Evolutionary conservation across 2,113 vertebrate genomes (phyloP), one percentile per base, ranked within the genome.

Genomic region (Puffinus mauretanicus): DNA sequence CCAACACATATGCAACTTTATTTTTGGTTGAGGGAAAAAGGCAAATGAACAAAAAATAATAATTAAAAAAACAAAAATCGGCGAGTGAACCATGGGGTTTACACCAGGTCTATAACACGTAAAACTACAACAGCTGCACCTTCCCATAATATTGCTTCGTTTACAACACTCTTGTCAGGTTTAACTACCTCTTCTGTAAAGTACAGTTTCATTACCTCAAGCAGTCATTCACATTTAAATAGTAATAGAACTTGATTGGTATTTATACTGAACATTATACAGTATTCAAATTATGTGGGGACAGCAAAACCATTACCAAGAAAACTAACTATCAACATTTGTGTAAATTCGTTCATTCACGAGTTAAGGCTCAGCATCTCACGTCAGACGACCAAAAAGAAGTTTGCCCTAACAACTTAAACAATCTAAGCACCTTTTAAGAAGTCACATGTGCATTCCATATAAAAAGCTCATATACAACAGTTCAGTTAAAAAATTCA

Each of bases 1-100:
- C 19, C 14, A 54, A 11, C 9, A 65, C 3, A n/a, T 8, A 34
- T 0, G 2, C 15, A 70, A 61, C 13, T 51, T 67, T 7, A 1
- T 29, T 64, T 84, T 32, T 64, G 16, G 7, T 7, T 42, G 16
- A 10, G 8, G 15, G 9, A 13, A 47, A 57, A 62, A 26, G 14
- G 17, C 17, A 86, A 70, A 40, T 27, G 2, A 70, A 81, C 32
- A 30, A 62, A 17, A 46, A 69, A 24, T 4, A 76, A 9, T 3
- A 20, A 19, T 2, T 13, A 44, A 46, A 18, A 15, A 27, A 9
- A 25, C 3, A 57, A 9, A 25, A 27, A 49, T 34, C 12, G 27
- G 40, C 1, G 9, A 81, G 20, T 13, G 20, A 80, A 54, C 44
- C 21, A 78, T 3, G 3, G n/a, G 3, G 16, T 70, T 83, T 88